These are phyloP conservation scores for Euzophera pinguis DNA, from an alignment of 2,888 invertebrate genomes.

Conservation along the genomic window DNA sequence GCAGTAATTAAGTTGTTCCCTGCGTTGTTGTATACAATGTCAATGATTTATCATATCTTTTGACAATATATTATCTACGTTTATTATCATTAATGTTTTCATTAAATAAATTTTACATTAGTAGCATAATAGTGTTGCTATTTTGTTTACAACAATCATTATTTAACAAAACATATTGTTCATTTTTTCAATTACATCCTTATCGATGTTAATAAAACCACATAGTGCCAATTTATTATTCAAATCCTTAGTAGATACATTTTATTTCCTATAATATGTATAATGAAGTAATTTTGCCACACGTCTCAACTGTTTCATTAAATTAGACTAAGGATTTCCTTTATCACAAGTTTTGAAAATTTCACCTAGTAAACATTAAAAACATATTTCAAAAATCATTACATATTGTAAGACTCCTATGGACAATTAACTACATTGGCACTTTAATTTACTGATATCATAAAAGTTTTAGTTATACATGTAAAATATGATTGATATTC, in stretches of 20 bases:
- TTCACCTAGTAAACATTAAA: too few relatives aligned
- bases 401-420: too few relatives aligned
- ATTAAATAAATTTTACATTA: constrained; percentile 33
- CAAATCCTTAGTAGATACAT: not conserved
- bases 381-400: too few relatives aligned
- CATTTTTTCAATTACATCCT: not conserved
- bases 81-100: constrained; percentile 26
- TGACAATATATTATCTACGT: constrained; percentile 44
- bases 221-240: constrained; percentile 49
- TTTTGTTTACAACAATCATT: constrained; percentile 24
- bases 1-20: constrained; percentile 12
- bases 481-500: constrained; percentile 22
- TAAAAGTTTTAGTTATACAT: constrained; percentile 29
- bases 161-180: not conserved
- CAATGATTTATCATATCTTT: constrained; percentile 54
- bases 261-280: not conserved
- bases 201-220: constrained; percentile 23
- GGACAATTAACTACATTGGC: not conserved
- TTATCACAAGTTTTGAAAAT: too few relatives aligned
- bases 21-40: constrained; percentile 27
- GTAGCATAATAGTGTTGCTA: constrained; percentile 27
- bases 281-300: too few relatives aligned
- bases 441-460: constrained; percentile 19
- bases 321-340: too few relatives aligned
- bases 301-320: too few relatives aligned